phyloP scores from a whole-genome alignment of 2,113 vertebrate species.

The Cyphomyrus plagiostoma region DNA sequence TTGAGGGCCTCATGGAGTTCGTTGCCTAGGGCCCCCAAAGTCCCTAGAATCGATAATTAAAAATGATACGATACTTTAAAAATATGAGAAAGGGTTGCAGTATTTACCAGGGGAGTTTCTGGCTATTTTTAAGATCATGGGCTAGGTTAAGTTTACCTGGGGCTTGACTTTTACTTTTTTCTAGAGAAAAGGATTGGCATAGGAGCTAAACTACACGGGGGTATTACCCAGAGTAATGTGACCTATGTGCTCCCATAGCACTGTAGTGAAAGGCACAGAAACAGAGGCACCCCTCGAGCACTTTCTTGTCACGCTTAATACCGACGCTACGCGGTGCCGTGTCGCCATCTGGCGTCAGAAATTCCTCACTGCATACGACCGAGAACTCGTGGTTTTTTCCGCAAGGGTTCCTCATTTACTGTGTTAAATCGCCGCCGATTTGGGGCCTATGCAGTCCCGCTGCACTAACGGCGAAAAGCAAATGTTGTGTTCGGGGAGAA shows the following conservation, averaged over 20 bases:
- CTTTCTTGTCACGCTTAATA: neutral
- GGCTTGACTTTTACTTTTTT: too few relatives aligned
- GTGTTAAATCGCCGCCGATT: neutral
- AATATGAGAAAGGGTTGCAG: neutral
- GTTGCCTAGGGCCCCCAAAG: too few relatives aligned
- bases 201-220: too few relatives aligned
- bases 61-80: neutral
- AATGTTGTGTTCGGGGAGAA: neutral
- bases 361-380: neutral
- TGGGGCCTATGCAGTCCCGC: neutral
- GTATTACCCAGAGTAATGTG: too few relatives aligned
- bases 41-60: neutral
- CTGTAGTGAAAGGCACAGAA: neutral
- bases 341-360: conserved; percentile 5
- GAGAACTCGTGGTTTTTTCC: neutral
- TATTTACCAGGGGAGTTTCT: neutral
- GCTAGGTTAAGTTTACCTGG: too few relatives aligned
- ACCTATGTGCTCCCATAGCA: neutral
- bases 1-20: neutral
- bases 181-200: too few relatives aligned
- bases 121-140: too few relatives aligned
- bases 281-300: neutral
- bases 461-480: neutral
- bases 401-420: neutral
- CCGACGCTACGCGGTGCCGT: neutral